These are phyloP conservation scores for Romanogobio albipinnatus DNA, from an alignment of 2,113 vertebrate species.

Conservation along the genomic window DNA sequence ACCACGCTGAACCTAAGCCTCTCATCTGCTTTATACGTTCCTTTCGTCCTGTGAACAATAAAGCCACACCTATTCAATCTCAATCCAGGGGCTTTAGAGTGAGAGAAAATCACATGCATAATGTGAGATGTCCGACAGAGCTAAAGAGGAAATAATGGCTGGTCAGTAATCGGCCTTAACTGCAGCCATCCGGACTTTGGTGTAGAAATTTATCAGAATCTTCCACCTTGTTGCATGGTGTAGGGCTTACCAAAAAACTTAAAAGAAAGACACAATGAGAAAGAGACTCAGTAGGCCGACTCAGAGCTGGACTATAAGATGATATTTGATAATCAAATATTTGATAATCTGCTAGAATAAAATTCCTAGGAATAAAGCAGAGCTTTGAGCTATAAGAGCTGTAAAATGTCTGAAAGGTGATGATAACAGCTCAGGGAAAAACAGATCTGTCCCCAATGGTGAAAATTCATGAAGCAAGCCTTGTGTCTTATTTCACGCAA, in stretches of 20 bases:
- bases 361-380: neutral
- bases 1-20: constrained; percentile 87
- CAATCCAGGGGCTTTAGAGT: constrained; percentile 66
- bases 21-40: constrained; percentile 86
- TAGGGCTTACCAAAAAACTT: constrained; percentile 6
- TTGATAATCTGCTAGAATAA: neutral
- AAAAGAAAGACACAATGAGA: constrained; percentile 7
- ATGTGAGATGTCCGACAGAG: constrained; percentile 70
- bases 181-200: constrained; percentile 72
- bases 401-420: constrained; percentile 21
- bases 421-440: constrained; percentile 11
- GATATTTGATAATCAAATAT: constrained; percentile 12
- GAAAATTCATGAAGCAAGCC: neutral
- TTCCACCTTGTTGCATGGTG: constrained; percentile 50
- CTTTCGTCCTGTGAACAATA: constrained; percentile 78
- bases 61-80: constrained; percentile 90
- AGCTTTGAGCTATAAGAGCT: constrained; percentile 1
- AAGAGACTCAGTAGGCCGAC: neutral
- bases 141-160: constrained; percentile 61
- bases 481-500: neutral
- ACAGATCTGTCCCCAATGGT: neutral
- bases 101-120: constrained; percentile 62
- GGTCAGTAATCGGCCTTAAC: constrained; percentile 73
- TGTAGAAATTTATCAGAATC: constrained; percentile 75
- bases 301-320: neutral